Percentiles rank a stretch among this genome's conserved stretches.
Evolutionary conservation across 2,797 vertebrate genomes (phyloP).

Genomic region (Poliocrania exsul): DNA sequence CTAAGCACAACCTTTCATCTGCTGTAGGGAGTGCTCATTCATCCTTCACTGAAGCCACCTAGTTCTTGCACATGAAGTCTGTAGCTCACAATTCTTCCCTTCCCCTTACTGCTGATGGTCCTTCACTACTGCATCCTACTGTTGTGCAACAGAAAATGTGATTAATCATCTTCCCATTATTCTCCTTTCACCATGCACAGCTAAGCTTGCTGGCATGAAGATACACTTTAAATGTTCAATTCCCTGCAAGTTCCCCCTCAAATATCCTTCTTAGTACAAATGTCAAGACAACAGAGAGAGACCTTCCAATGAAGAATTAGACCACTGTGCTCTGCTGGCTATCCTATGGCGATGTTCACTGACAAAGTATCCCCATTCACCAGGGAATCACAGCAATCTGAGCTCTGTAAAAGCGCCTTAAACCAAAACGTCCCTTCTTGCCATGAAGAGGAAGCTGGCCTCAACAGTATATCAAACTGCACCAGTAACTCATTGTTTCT

Average conservation of each 20-base stretch:
- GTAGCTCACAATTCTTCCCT: no score
- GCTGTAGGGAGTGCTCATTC: no score
- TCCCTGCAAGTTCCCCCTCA: not conserved
- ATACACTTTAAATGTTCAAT: not conserved
- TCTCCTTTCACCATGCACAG: not conserved
- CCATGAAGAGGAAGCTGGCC: no score
- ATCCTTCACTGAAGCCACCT: no score
- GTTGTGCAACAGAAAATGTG: not conserved
- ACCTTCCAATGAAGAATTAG: not conserved
- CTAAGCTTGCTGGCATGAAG: not conserved
- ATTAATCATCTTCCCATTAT: not conserved
- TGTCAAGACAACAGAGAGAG: not conserved
- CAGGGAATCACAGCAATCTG: no score
- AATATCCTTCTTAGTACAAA: not conserved
- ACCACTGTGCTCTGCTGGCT: not conserved
- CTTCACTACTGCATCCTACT: not conserved
- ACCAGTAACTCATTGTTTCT: not conserved
- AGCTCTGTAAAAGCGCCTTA: no score
- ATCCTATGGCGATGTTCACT: not conserved
- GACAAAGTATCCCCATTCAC: no score
- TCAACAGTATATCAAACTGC: no score
- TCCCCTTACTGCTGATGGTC: not conserved
- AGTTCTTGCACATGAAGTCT: no score
- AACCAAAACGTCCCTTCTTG: no score
- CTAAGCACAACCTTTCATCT: no score